Evolutionary conservation across 2,113 vertebrate genomes (phyloP).

Genomic region (Nanorana parkeri): DNA sequence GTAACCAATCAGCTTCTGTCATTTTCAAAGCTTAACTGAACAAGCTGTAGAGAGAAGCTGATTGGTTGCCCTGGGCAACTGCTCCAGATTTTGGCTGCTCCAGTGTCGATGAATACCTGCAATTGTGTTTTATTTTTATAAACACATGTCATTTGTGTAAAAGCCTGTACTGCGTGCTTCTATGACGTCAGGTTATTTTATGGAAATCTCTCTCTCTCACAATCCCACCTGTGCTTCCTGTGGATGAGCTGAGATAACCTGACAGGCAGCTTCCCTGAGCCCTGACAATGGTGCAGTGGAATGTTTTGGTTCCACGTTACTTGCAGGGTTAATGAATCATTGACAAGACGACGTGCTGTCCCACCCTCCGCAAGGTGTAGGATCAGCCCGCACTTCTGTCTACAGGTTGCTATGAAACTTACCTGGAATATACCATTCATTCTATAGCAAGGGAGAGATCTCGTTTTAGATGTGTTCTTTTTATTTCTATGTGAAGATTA

Average conservation of each 20-base stretch:
- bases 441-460: neutral
- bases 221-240: too few species aligned
- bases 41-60: too few species aligned
- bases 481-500: neutral
- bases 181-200: too few species aligned
- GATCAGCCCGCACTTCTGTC: slow-evolving; percentile 55
- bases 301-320: slow-evolving; percentile 3
- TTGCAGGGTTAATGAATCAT: slow-evolving; percentile 46
- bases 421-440: slow-evolving; percentile 72
- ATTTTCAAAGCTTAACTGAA: too few species aligned
- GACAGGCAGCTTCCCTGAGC: neutral
- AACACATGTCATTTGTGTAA: too few species aligned
- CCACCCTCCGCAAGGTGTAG: slow-evolving; percentile 61
- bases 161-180: too few species aligned
- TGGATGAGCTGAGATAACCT: neutral
- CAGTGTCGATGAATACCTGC: too few species aligned
- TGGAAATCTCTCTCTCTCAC: too few species aligned
- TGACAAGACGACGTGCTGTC: slow-evolving; percentile 49
- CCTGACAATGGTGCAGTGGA: neutral
- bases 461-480: neutral
- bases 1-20: too few species aligned
- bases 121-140: too few species aligned
- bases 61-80: too few species aligned
- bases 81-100: too few species aligned
- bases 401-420: slow-evolving; percentile 68